Conservation (phyloP, 1,140 invertebrate species). For the Drosophila kanapiae region DNA sequence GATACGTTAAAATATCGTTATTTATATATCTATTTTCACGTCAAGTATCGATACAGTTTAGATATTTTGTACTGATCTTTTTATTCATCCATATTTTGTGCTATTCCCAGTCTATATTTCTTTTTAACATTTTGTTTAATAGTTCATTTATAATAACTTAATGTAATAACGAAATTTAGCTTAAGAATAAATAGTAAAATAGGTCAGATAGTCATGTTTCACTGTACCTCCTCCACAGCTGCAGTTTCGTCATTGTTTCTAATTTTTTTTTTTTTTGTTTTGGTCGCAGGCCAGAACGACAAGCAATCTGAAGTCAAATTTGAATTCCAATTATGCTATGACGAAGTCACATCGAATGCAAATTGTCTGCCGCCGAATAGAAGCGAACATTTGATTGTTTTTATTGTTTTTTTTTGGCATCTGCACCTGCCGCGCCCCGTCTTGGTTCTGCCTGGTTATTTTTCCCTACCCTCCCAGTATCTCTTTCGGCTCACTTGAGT, state of each 20-base stretch:
- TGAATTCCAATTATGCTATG: conserved; percentile 62
- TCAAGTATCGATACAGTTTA: no score
- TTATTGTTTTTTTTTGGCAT: conserved; percentile 56
- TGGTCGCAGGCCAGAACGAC: conserved; percentile 44
- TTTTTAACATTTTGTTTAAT: no score
- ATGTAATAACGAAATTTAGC: no score
- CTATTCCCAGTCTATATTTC: no score
- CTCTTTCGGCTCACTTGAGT: conserved; percentile 31
- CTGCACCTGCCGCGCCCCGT: conserved; percentile 65
- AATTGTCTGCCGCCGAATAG: conserved; percentile 41
- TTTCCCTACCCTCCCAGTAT: conserved; percentile 6
- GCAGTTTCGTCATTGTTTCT: conserved; percentile 59
- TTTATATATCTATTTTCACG: no score
- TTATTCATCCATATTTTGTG: no score
- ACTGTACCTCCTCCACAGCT: conserved; percentile 41
- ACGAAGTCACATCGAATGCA: conserved; percentile 61
- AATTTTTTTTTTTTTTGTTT: conserved; percentile 11
- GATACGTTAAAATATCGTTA: no score
- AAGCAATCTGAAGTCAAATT: conserved; percentile 44
- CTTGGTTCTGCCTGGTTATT: conserved; percentile 16
- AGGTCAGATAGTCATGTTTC: not conserved
- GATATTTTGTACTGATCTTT: no score
- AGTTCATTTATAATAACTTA: no score
- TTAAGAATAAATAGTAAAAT: not conserved
- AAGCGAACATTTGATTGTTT: conserved; percentile 62